Conservation (phyloP, 1,140 invertebrate species). For the Ruditapes philippinarum region DNA sequence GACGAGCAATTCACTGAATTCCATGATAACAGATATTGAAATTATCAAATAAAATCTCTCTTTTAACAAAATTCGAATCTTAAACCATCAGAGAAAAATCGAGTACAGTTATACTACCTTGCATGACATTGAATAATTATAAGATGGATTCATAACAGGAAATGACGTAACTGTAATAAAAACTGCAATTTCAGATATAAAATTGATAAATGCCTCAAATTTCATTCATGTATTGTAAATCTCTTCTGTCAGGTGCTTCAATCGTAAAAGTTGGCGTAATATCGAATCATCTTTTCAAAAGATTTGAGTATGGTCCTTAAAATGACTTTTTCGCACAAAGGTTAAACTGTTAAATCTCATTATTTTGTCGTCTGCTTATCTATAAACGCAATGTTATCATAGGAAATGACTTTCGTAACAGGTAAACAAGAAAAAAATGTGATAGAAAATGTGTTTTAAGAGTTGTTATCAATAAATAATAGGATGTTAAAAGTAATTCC, state of each 20-base stretch:
- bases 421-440: no score
- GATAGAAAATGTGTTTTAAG: no score
- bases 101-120: neutral
- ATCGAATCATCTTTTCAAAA: neutral
- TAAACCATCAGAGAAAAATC: neutral
- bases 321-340: neutral
- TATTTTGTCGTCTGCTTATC: no score
- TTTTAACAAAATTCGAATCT: neutral
- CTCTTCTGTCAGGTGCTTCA: neutral
- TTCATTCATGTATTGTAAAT: slow-evolving; percentile 4
- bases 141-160: neutral
- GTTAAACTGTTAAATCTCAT: neutral
- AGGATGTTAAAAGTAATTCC: no score
- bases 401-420: no score
- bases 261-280: neutral
- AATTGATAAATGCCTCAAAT: slow-evolving; percentile 4
- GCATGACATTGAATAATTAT: neutral
- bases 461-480: no score
- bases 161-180: slow-evolving; percentile 9
- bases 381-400: no score
- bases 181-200: slow-evolving; percentile 21
- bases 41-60: neutral
- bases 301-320: neutral
- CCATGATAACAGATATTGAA: neutral
- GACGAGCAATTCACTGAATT: neutral